Evolutionary conservation across 2,113 vertebrate species (phyloP), one percentile per base, ranked within the genome.

Genomic region (Gallinago media): DNA sequence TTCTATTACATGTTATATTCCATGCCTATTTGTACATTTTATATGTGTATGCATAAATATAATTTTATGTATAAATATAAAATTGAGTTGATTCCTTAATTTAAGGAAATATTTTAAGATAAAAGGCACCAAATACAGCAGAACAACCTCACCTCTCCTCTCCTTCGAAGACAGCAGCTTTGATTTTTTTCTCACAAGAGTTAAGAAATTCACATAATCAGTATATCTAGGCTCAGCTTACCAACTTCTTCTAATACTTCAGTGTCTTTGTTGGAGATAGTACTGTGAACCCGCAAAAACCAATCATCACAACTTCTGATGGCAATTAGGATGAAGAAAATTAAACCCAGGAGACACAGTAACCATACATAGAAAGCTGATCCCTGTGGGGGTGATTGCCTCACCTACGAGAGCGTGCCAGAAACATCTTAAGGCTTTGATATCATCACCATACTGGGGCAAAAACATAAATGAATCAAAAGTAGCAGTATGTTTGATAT

Each of bases 311-410:
- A 76, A 65, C 65, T 81, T 89, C 74, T 93, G 70, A 27, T 82
- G 54, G 66, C 87, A 94, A 76, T 83, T 55, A 89, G 40, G 58
- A 68, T 75, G 65, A 85, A 84, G 84, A 73, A 89, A 96, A 91
- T 93, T 65, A 91, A 93, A 75, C 89, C 81, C 92, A 58, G 49
- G 78, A 88, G 87, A 82, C 46, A 46, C 5, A 8, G 6, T 22
- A 40, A 19, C 36, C 81, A 47, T 54, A 75, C 22, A 23, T 75
- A 81, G 25, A 78, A 91, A 72, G 68, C 56, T 94, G 80, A 77
- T 75, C 31, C 73, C 50, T 62, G 15, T 20, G 21, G 70, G 32
- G 10, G 29, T 40, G 34, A 85, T 54, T 76, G 52, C 44, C 40
- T 81, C 70, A 89, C 38, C 55, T 77, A 75, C n/a, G 32, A 47